Conservation (phyloP, 1,140 invertebrate genomes). For the Drosophila pachea region DNA sequence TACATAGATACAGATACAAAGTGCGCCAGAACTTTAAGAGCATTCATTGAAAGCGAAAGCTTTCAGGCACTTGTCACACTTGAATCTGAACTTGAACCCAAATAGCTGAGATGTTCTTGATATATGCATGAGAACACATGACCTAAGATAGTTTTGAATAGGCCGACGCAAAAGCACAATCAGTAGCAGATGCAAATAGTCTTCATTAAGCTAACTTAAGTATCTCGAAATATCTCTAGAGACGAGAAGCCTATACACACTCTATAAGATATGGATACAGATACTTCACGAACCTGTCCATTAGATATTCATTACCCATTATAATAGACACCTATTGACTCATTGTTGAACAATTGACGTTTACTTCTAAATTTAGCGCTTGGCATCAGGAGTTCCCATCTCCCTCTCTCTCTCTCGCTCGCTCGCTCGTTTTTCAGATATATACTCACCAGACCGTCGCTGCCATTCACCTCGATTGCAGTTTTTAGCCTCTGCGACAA, state of each 20-base stretch:
- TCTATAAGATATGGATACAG: constrained; percentile 9
- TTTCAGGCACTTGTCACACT: constrained; percentile 56
- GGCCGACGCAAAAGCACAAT: too few relatives aligned
- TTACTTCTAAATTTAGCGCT: constrained; percentile 40
- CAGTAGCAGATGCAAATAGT: too few relatives aligned
- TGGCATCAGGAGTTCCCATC: constrained; percentile 40
- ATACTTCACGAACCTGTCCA: background rate
- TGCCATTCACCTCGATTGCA: constrained; percentile 78
- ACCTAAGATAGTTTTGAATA: background rate
- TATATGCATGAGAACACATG: too few relatives aligned
- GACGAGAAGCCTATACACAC: background rate
- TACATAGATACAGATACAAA: constrained; percentile 40
- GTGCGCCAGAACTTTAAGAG: constrained; percentile 27
- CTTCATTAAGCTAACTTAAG: background rate
- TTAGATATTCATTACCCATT: background rate
- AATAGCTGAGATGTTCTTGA: too few relatives aligned
- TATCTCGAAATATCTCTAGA: background rate
- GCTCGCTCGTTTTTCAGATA: constrained; percentile 3
- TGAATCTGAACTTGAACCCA: constrained; percentile 25
- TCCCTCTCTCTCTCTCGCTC: constrained; percentile 4
- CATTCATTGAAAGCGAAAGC: constrained; percentile 62
- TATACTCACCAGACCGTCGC: constrained; percentile 83
- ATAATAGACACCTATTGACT: constrained; percentile 9
- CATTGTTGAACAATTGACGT: constrained; percentile 31
- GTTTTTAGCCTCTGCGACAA: constrained; percentile 84